Evolutionary conservation across 2,797 vertebrate genomes (phyloP).

Genomic region (Pagetopsis macropterus): DNA sequence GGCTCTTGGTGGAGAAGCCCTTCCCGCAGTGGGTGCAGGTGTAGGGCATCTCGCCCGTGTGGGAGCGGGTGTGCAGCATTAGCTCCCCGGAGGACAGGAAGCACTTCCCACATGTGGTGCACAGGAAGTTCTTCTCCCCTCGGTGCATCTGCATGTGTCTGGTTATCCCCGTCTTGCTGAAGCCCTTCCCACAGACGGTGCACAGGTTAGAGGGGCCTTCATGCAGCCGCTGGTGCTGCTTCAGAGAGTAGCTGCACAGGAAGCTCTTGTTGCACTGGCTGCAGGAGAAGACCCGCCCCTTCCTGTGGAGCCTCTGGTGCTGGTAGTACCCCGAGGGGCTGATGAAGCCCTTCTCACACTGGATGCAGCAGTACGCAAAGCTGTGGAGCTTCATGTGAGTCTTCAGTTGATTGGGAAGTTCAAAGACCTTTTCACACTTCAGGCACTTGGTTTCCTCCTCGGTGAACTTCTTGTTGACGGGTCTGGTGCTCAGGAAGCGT

Average conservation of each 20-base stretch:
- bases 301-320: conserved; percentile 75
- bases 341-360: conserved; percentile 74
- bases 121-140: conserved; percentile 73
- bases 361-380: conserved; percentile 62
- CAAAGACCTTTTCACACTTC: conserved; percentile 66
- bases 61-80: conserved; percentile 68
- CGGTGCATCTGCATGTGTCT: conserved; percentile 77
- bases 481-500: conserved; percentile 62
- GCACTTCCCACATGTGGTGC: conserved; percentile 74
- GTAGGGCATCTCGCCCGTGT: conserved; percentile 76
- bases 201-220: conserved; percentile 63
- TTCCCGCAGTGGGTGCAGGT: conserved; percentile 74
- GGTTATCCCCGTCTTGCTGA: conserved; percentile 63
- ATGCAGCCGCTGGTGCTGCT: conserved; percentile 69
- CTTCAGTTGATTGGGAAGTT: conserved; percentile 70
- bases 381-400: conserved; percentile 68
- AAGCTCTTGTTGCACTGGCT: conserved; percentile 70
- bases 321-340: conserved; percentile 70
- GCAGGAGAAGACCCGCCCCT: conserved; percentile 63
- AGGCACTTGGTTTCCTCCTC: conserved; percentile 64
- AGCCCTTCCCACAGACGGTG: conserved; percentile 66
- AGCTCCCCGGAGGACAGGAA: conserved; percentile 75
- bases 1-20: conserved; percentile 72
- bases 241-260: conserved; percentile 68
- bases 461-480: conserved; percentile 51